Base-by-base conservation (phyloP, 1,140 invertebrate species). In the Eciton burchellii region DNA sequence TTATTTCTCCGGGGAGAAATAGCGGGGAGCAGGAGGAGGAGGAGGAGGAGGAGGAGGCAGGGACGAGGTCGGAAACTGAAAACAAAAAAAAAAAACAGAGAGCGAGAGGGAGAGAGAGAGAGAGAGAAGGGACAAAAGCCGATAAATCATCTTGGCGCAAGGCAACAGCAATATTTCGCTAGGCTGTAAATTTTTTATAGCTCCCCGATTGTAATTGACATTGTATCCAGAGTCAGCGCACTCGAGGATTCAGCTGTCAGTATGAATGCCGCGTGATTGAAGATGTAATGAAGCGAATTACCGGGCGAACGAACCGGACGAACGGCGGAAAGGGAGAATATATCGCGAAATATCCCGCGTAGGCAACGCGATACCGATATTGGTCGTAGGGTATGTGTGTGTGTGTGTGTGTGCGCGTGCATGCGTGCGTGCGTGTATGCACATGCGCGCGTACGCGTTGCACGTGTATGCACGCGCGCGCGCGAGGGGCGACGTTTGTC, bases 181-280 rank as follows among this genome's bases (percentile, higher is more conserved):
- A 83, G 84, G 74, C 68, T 45, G 49, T 70, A 87, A 81, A 86
- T 87, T 87, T 87, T 87, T 87, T 76, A 83, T 86, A 57, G 66
- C 82, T 43, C 70, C 47, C 72, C 85, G 82, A 88, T 88, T 87
- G 86, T 88, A 88, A 88, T 88, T 88, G 86, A 88, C 86, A 86
- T 87, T 82, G 86, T 73, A 82, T 84, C 83, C 85, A 68, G 57
- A 47, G 72, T 81, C 81, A 76, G 72, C 82, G 60, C 71, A 70
- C 71, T 81, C 83, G 86, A 88, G 86, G 71, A 84, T 87, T 82
- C 86, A 77, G 76, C 83, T 88, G 89, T 89, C 90, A 89, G 88
- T 89, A 86, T 90, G 88, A 91, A 90, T 91, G 83, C 87, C 88
- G 88, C 87, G 89, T 91, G 90, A 91, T 90, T 91, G 89, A 90